Evolutionary conservation across 2,113 vertebrate genomes (phyloP), one percentile per base, ranked within the genome.

Genomic region (Boulengeromyrus knoepffleri): DNA sequence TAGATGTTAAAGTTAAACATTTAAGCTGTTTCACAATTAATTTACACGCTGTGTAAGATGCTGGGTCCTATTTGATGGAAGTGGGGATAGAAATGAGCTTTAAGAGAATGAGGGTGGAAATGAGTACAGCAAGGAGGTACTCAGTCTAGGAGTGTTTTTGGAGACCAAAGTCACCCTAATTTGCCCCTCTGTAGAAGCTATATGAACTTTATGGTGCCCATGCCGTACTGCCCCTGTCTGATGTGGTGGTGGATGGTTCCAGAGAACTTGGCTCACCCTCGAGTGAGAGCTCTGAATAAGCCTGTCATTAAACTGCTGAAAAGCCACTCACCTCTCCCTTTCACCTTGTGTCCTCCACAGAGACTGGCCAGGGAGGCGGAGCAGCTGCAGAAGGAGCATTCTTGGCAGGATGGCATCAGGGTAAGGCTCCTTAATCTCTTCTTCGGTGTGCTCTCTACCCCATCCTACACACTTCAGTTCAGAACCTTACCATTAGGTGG

Each of bases 351-450:
- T 92, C 77, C 85, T 91, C 90, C 93, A 47, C 95, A 99, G 98
- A 98, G 97, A 92, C 92, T 99, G 92, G 97, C 97, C 66, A 96
- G 93, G 0, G 98, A 98, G 0, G 98, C 98, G 0, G 98, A 99
- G 94, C 96, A 94, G 92, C 97, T 99, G 94, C 98, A 99, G 96
- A 98, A 96, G 92, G 95, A 97, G 92, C 97, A 99, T 66, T 96
- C 94, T 91, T 99, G 98, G 98, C 97, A 98, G 93, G 98, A 99
- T 89, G 97, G 96, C 92, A 98, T 99, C 93, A 97, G 96, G 97
- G 98, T 99, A 97, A 97, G 97, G 94, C 47, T 3, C 27, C 83
- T 47, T 8, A 49, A 80, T 49, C 50, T 58, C 50, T 77, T 13
- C 27, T 83, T 93, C 89, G 39, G 27, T 85, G 3, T 47, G 83